Conservation (phyloP, 2,888 invertebrate genomes). For the Seira ritae region DNA sequence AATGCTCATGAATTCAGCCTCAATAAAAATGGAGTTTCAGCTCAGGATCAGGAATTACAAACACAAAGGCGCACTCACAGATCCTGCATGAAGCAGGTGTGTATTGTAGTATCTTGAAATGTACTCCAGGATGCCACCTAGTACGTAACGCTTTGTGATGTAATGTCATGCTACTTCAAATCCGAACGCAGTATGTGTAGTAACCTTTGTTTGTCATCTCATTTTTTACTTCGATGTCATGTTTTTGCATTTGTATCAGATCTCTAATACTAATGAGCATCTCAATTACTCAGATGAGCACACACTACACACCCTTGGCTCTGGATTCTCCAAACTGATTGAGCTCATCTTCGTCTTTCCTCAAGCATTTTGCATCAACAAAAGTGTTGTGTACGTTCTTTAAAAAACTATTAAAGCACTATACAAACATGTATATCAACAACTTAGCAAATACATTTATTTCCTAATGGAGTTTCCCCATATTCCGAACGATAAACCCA, state of each 20-base stretch:
- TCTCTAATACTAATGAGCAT: constrained; percentile 29
- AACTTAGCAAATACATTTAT: not conserved
- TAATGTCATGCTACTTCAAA: too few species aligned
- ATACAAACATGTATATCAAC: too few species aligned
- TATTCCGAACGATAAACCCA: too few species aligned
- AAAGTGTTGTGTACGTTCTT: too few species aligned
- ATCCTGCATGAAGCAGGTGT: not conserved
- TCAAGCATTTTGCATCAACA: constrained; percentile 6
- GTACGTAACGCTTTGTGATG: not conserved
- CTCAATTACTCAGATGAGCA: constrained; percentile 34
- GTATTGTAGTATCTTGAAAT: not conserved
- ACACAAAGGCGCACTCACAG: too few species aligned
- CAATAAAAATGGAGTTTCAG: too few species aligned
- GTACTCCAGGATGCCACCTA: not conserved
- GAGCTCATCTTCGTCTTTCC: constrained; percentile 10
- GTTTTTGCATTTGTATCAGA: constrained; percentile 20
- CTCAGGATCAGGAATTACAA: too few species aligned
- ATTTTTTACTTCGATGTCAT: not conserved
- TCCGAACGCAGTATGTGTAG: not conserved
- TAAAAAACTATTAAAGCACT: too few species aligned
- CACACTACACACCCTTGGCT: constrained; percentile 6
- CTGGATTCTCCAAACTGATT: constrained; percentile 10
- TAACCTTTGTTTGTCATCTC: constrained; percentile 10
- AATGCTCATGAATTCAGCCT: too few species aligned
- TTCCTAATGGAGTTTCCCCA: too few species aligned